phyloP scores from a whole-genome alignment of 1,140 invertebrate genomes.

The Akabosia matsudoensis region DNA sequence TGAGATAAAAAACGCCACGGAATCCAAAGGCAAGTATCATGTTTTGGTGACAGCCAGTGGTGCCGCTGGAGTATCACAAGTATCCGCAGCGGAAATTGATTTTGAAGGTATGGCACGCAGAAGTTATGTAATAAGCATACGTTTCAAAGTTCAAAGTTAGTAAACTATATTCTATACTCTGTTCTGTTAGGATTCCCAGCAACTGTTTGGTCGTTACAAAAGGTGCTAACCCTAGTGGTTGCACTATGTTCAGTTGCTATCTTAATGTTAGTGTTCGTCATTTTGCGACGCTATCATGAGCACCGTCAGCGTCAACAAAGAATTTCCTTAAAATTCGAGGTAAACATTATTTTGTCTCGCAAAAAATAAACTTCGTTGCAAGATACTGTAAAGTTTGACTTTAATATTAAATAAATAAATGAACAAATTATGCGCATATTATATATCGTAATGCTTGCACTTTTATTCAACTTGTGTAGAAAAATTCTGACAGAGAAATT shows the following conservation, averaged over 20 bases:
- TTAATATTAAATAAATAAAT: neutral
- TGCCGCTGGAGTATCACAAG: too few species aligned
- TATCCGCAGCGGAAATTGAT: too few species aligned
- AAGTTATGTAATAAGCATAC: too few species aligned
- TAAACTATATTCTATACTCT: neutral
- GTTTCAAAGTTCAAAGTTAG: neutral
- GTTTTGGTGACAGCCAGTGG: too few species aligned
- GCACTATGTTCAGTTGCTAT: neutral
- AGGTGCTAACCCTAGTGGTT: neutral
- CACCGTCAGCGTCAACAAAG: slow-evolving; percentile 29
- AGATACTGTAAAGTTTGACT: neutral
- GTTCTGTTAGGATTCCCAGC: neutral
- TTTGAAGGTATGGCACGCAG: too few species aligned
- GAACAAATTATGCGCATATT: neutral
- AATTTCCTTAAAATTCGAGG: slow-evolving; percentile 35
- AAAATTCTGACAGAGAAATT: slow-evolving; percentile 37
- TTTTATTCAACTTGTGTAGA: too few species aligned
- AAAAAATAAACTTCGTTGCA: neutral
- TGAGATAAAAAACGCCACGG: too few species aligned
- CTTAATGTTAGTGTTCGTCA: neutral
- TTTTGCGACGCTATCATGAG: slow-evolving; percentile 26
- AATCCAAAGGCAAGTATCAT: too few species aligned
- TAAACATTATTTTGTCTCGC: neutral
- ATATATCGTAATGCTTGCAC: too few species aligned
- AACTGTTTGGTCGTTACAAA: neutral